Percentiles rank a stretch among this genome's conserved stretches.
Conservation (phyloP, 2,797 vertebrate species). For the Adelosebastes latens region DNA sequence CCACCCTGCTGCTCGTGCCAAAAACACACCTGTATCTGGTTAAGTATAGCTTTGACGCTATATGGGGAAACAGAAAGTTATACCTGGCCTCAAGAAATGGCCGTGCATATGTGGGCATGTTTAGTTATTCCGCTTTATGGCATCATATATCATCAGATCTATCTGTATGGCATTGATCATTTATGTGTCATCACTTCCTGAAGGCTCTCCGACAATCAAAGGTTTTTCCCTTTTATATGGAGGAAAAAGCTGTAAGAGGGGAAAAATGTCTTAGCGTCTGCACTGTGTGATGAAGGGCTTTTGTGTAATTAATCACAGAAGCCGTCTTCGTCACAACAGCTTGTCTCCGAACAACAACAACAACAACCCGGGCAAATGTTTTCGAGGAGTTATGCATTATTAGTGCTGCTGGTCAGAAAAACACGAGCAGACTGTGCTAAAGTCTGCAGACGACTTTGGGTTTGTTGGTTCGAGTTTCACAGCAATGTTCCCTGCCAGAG, state of each 20-base stretch:
- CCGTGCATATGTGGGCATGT: conserved; percentile 5
- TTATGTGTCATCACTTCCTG: conserved; percentile 21
- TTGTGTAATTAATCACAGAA: conserved; percentile 40
- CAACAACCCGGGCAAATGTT: conserved; percentile 10
- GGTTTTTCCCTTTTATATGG: not conserved
- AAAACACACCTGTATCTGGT: conserved; percentile 74
- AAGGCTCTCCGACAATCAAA: not conserved
- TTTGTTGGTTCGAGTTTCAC: conserved; percentile 27
- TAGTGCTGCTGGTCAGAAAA: conserved; percentile 44
- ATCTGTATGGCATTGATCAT: conserved; percentile 1
- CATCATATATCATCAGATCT: conserved; percentile 33
- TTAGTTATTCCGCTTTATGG: conserved; percentile 31
- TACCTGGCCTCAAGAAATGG: conserved; percentile 31
- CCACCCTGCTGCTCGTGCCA: conserved; percentile 52
- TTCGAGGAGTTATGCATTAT: conserved; percentile 31
- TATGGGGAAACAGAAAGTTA: conserved; percentile 58
- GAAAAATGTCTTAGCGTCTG: not conserved
- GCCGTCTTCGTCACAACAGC: conserved; percentile 16
- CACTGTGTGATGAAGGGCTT: conserved; percentile 3
- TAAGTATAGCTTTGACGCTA: conserved; percentile 61
- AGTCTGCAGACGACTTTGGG: conserved; percentile 16
- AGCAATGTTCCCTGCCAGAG: conserved; percentile 25
- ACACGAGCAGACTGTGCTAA: conserved; percentile 4
- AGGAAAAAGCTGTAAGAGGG: not conserved
- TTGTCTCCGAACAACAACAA: conserved; percentile 19